Evolutionary conservation across 1,140 invertebrate genomes (phyloP), one percentile per base, ranked within the genome.

Genomic region (Scaptodrosophila lebanonensis): DNA sequence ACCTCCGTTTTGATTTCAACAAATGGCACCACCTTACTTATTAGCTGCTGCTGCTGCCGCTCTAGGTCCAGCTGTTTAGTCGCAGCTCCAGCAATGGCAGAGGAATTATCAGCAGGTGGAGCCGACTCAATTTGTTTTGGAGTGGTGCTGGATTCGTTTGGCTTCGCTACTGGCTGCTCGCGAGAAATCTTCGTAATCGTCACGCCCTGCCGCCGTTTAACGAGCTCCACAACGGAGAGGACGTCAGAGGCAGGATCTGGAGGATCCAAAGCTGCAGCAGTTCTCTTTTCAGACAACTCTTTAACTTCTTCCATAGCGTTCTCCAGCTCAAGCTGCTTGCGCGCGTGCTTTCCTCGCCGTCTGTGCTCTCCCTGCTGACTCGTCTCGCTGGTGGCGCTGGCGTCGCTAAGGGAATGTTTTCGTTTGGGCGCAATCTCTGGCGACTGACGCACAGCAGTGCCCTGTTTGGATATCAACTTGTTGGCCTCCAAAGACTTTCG

Each of bases 1-100:
- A 77, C 40, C 9, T 79, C 73, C 17, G 62, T 87, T 71, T 88
- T 88, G 12, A 88, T 87, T 36, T 86, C 76, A 32, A 83, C 39
- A 38, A 73, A 83, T 3, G 84, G 83, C 20, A 85, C 53, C 4
- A 84, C 75, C 12, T 76, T 83, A 12, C 72, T 75, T 5, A 82
- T 83, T 1, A 83, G 54, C 27, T 83, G 77, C 20, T 82, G 56
- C 22, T 79, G 75, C 16, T 82, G 69, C 2, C 61, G 66, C 20
- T 79, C 76, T 2, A 75, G 29, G 0, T 67, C 75, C 0, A 44
- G 59, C 9, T 60, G 66, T 15, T 62, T 75, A 11, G 56, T 56
- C 0, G 7, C 2, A 1, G 38, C 17, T 30, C 38, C 61, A 48
- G 52, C 38, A 0, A 27, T 0, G 5, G 17, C 11, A 7, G 17